Evolutionary conservation across 2,113 vertebrate genomes (phyloP).

Genomic region (Grus americana): DNA sequence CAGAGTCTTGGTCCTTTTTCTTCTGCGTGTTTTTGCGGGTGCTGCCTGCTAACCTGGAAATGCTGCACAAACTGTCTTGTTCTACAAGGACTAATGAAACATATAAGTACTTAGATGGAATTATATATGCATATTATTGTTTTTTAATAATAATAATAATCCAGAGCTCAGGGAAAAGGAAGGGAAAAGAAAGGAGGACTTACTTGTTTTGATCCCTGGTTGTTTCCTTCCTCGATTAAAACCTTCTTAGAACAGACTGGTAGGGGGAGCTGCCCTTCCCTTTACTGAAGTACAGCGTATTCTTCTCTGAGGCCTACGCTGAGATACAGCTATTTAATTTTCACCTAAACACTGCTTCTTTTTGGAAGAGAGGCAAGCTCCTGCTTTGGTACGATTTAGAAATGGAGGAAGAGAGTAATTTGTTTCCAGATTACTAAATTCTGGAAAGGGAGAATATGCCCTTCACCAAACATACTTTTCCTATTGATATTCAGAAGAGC

Average conservation of each 20-base stretch:
- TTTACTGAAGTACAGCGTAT: conserved; percentile 40
- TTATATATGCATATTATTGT: neutral
- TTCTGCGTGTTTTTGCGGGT: conserved; percentile 50
- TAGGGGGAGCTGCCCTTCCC: conserved; percentile 65
- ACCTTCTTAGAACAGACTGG: conserved; percentile 57
- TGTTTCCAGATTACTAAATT: conserved; percentile 24
- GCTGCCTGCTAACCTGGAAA: conserved; percentile 52
- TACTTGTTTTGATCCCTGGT: conserved; percentile 19
- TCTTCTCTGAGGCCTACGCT: conserved; percentile 51
- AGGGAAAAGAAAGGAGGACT: neutral
- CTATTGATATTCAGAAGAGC: neutral
- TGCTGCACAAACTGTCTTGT: conserved; percentile 35
- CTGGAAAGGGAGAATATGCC: neutral
- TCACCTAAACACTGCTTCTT: conserved; percentile 32
- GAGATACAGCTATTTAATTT: conserved; percentile 52
- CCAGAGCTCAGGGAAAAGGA: neutral
- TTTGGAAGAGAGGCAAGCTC: neutral
- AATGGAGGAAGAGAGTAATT: neutral
- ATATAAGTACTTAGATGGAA: conserved; percentile 19
- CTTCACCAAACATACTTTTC: neutral
- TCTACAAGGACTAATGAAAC: neutral
- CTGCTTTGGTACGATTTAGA: neutral
- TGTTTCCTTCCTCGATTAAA: conserved; percentile 49
- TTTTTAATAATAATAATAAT: conserved; percentile 4
- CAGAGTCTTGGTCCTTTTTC: conserved; percentile 47